Evolutionary conservation across 2,113 vertebrate genomes (phyloP), one percentile per base, ranked within the genome.

Genomic region (Trogon melanurus): DNA sequence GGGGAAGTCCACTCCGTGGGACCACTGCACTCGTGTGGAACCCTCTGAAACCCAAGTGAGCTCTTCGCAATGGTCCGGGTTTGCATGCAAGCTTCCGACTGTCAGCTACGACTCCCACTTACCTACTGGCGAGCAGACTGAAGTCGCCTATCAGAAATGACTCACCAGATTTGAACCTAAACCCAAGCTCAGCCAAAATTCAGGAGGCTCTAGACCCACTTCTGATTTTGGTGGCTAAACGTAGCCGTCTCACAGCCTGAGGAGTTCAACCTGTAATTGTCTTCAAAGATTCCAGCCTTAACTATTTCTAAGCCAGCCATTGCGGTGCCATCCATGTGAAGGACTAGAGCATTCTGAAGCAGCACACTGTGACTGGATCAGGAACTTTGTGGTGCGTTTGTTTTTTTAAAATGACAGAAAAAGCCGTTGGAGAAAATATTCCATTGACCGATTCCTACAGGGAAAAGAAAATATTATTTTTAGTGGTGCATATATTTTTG

Each of bases 211-310:
- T 74, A 67, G 57, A 93, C 34, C 11, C 82, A 57, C 41, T 90
- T 92, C 61, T 71, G 62, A 56, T 82, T 95, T 89, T 65, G 41
- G 36, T 89, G 76, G 80, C 50, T 86, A 94, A 80, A 86, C 23
- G 69, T 45, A 64, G 69, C 73, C 86, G 83, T 79, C 69, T 95
- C 70, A 89, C 73, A 85, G 93, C 86, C 93, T 87, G 76, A 84
- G 36, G 25, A 88, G 47, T 34, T 80, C 64, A 78, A 74, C 10
- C 1, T 29, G 13, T 32, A 86, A 51, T 5, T 51, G 25, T 26
- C 73, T 89, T 89, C 27, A 65, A 69, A 74, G 83, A 69, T 53
- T 30, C 3, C 3, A 93, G 73, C 18, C 61, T 92, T 93, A 93
- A 93, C 88, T 85, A 8, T 86, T 95, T 84, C 61, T 65, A 79